Percentiles rank a stretch among this genome's conserved stretches.
phyloP scores from a whole-genome alignment of 2,888 invertebrate genomes.

The Pristionchus fissidentatus region DNA sequence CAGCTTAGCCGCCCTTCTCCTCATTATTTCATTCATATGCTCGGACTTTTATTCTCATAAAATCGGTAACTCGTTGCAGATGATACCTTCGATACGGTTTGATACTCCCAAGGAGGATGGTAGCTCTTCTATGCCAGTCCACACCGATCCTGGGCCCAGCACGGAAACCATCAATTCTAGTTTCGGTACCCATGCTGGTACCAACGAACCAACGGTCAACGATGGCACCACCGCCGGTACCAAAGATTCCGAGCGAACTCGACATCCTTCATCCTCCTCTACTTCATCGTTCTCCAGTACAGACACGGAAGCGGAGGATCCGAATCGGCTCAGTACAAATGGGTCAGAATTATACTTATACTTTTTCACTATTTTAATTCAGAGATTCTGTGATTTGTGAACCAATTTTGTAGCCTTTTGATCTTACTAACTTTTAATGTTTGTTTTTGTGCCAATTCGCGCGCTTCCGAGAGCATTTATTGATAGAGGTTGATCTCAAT shows the following conservation, averaged over 20 bases:
- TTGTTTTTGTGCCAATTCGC: neutral
- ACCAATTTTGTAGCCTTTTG: neutral
- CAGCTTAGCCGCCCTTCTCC: too few species aligned
- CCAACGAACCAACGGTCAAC: too few species aligned
- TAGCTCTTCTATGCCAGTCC: too few species aligned
- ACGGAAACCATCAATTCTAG: too few species aligned
- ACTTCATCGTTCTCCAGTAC: neutral
- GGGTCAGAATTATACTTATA: neutral
- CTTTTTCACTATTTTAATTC: neutral
- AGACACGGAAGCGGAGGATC: neutral
- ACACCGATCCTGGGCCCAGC: neutral
- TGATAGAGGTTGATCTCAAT: too few species aligned
- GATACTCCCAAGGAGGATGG: neutral
- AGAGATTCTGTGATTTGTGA: neutral
- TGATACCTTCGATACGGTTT: slow-evolving; percentile 15
- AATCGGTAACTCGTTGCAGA: too few species aligned
- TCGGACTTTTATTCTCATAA: too few species aligned
- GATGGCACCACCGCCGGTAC: neutral
- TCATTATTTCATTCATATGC: too few species aligned
- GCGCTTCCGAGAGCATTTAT: too few species aligned
- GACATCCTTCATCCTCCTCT: neutral
- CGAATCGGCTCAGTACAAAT: neutral
- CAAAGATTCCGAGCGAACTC: neutral
- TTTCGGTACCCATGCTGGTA: too few species aligned
- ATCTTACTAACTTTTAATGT: neutral